These are phyloP conservation scores for Odocoileus virginianus DNA, from an alignment of 2,113 vertebrate genomes.

Conservation along the genomic window DNA sequence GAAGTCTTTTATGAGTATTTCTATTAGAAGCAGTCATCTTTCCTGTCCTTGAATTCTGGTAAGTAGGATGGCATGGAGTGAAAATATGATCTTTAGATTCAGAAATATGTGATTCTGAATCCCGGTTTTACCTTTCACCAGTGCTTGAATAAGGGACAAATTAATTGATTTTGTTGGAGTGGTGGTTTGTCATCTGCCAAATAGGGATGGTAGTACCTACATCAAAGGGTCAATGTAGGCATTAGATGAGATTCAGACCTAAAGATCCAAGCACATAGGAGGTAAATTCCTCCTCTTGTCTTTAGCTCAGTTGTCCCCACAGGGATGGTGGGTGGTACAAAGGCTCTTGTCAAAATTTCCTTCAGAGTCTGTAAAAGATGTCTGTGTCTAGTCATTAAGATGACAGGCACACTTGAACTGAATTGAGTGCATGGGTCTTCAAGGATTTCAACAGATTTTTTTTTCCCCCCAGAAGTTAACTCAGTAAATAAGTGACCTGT, in stretches of 20 bases:
- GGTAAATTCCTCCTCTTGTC: neutral
- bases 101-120: neutral
- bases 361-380: neutral
- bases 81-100: neutral
- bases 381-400: neutral
- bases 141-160: neutral
- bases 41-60: neutral
- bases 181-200: neutral
- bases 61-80: neutral
- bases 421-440: neutral
- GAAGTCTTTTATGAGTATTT: neutral
- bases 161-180: neutral
- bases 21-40: neutral
- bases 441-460: neutral
- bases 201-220: neutral
- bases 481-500: conserved; percentile 5
- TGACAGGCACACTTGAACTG: neutral
- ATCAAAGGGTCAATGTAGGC: neutral
- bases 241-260: neutral
- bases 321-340: neutral
- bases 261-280: neutral
- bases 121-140: neutral
- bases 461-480: neutral
- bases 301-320: neutral
- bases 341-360: neutral